Evolutionary conservation across 2,797 vertebrate genomes (phyloP).

Genomic region (Platyrinchus mystaceus): DNA sequence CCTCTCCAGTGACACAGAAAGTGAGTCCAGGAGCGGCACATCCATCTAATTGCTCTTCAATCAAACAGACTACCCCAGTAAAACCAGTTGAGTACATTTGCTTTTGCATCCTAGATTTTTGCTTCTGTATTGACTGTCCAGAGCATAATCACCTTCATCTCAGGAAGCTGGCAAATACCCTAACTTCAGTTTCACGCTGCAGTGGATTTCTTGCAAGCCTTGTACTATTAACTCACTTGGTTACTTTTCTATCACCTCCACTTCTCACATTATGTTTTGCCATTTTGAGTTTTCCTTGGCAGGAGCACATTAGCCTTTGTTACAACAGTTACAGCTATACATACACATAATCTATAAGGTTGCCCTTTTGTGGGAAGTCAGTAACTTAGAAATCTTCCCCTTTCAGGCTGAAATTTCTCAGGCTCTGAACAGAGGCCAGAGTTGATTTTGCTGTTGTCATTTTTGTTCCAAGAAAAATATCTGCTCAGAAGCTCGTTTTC

Average conservation of each 20-base stretch:
- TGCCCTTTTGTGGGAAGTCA: neutral
- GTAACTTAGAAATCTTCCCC: neutral
- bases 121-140: neutral
- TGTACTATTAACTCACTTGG: neutral
- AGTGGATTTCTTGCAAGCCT: neutral
- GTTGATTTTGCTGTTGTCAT: neutral
- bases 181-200: neutral
- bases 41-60: neutral
- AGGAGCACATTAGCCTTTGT: neutral
- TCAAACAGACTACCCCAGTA: neutral
- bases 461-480: neutral
- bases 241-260: neutral
- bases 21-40: neutral
- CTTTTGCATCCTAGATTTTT: neutral
- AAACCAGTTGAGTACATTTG: neutral
- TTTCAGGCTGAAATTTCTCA: neutral
- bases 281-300: neutral
- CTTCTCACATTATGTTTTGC: neutral
- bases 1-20: neutral
- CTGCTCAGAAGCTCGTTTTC: neutral
- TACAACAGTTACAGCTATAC: neutral
- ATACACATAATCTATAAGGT: neutral
- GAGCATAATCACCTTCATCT: neutral
- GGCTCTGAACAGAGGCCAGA: neutral
- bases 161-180: neutral